These are phyloP conservation scores for Trileptium ribeirensis DNA, from an alignment of 2,888 invertebrate genomes.

Conservation along the genomic window DNA sequence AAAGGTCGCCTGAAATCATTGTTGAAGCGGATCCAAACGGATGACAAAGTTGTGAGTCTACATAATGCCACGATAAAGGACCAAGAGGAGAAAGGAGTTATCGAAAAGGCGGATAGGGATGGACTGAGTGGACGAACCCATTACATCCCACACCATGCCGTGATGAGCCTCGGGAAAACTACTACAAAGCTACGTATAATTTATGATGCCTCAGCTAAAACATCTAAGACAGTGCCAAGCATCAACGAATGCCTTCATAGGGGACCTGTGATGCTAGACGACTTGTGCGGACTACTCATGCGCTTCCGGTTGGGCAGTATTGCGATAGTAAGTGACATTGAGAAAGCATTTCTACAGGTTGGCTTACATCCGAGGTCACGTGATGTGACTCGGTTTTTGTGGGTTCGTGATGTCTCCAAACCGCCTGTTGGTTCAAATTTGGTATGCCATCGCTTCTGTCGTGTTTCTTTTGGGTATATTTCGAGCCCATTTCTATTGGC, in stretches of 20 bases:
- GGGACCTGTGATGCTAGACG: constrained; percentile 16
- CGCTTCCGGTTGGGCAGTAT: neutral
- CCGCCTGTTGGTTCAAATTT: neutral
- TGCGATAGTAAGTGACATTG: no score
- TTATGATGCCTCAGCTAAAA: constrained; percentile 7
- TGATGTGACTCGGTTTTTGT: no score
- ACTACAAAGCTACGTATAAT: neutral
- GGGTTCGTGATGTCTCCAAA: neutral
- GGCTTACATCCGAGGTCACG: no score
- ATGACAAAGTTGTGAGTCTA: neutral
- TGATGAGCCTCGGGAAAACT: neutral
- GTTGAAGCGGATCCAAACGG: neutral
- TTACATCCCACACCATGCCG: constrained; percentile 19
- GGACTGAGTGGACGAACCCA: neutral
- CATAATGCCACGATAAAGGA: neutral
- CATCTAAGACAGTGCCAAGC: neutral
- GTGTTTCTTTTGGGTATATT: constrained; percentile 23
- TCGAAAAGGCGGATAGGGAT: neutral
- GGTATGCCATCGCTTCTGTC: neutral
- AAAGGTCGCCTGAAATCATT: constrained; percentile 6
- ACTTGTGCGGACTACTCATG: neutral
- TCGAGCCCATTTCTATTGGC: constrained; percentile 19
- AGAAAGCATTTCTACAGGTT: no score
- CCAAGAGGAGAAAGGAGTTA: neutral
- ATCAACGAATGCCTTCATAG: no score